Conservation (phyloP, 2,888 invertebrate genomes). For the Cerastis leucographa region DNA sequence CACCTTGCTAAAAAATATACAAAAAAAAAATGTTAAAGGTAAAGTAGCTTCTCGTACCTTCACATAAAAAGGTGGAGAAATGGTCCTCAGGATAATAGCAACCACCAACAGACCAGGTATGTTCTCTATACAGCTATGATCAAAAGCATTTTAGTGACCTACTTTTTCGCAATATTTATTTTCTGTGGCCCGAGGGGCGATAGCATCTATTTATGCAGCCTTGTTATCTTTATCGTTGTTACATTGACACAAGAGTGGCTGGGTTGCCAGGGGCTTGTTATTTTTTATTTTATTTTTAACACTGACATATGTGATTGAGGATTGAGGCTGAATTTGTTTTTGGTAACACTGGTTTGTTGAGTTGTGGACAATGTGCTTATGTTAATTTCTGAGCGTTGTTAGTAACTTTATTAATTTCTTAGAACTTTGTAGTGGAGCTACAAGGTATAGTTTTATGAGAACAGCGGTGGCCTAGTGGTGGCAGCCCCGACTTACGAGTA, state of each 20-base stretch:
- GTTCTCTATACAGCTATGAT: slow-evolving; percentile 44
- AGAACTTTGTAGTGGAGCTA: neutral
- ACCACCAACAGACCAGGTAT: slow-evolving; percentile 48
- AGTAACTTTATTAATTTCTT: neutral
- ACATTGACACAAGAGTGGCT: slow-evolving; percentile 68
- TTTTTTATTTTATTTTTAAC: slow-evolving; percentile 67
- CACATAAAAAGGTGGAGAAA: slow-evolving; percentile 40
- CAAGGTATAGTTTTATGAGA: no score
- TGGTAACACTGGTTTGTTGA: slow-evolving; percentile 10
- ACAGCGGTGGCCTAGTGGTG: no score
- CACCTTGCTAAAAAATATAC: neutral
- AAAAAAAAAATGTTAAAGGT: slow-evolving; percentile 3
- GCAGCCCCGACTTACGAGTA: no score
- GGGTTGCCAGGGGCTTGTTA: slow-evolving; percentile 69
- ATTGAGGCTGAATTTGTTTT: slow-evolving; percentile 41
- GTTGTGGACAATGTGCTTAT: no score
- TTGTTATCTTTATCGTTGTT: slow-evolving; percentile 71
- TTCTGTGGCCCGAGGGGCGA: slow-evolving; percentile 61
- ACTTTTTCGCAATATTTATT: slow-evolving; percentile 67
- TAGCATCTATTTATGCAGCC: slow-evolving; percentile 68
- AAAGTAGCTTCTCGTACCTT: slow-evolving; percentile 9
- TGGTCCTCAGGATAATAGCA: slow-evolving; percentile 35
- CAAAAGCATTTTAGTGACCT: slow-evolving; percentile 65
- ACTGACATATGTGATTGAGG: slow-evolving; percentile 38
- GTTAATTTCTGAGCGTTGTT: neutral